Conservation (phyloP, 2,888 invertebrate genomes). For the Chouioia cunea region DNA sequence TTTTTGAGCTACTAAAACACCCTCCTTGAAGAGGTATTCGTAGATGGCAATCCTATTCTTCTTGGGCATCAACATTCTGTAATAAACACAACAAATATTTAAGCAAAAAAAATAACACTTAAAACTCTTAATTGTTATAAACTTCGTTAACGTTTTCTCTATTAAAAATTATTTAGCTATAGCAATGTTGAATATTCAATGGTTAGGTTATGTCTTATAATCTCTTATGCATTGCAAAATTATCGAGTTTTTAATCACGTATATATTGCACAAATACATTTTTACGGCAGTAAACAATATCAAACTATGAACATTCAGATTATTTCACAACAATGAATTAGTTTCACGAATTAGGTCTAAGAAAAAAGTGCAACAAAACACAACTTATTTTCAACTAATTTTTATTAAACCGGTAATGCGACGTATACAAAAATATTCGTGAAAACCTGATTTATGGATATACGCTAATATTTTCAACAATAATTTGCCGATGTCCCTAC, state of each 20-base stretch:
- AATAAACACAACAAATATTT: conserved; percentile 54
- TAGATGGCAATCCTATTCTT: conserved; percentile 96
- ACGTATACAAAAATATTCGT: conserved; percentile 27
- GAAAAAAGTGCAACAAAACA: conserved; percentile 2
- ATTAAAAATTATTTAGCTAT: background rate
- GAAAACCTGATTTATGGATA: background rate
- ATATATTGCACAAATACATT: background rate
- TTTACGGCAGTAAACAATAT: background rate
- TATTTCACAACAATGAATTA: too few relatives aligned
- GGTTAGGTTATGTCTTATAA: conserved; percentile 25
- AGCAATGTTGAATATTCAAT: background rate
- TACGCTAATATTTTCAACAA: background rate
- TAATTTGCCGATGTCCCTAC: conserved; percentile 30
- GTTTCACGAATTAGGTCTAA: background rate
- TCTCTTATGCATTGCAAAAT: background rate
- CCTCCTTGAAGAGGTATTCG: conserved; percentile 98
- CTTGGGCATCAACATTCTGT: conserved; percentile 99
- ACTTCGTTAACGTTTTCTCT: too few relatives aligned
- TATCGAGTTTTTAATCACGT: background rate
- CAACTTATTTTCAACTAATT: conserved; percentile 6
- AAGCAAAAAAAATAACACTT: background rate
- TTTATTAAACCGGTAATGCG: conserved; percentile 13
- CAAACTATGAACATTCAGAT: too few relatives aligned
- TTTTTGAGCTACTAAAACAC: conserved; percentile 99
- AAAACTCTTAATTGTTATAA: too few relatives aligned